phyloP scores from a whole-genome alignment of 2,888 invertebrate genomes.

The Drosophila multiciliata region DNA sequence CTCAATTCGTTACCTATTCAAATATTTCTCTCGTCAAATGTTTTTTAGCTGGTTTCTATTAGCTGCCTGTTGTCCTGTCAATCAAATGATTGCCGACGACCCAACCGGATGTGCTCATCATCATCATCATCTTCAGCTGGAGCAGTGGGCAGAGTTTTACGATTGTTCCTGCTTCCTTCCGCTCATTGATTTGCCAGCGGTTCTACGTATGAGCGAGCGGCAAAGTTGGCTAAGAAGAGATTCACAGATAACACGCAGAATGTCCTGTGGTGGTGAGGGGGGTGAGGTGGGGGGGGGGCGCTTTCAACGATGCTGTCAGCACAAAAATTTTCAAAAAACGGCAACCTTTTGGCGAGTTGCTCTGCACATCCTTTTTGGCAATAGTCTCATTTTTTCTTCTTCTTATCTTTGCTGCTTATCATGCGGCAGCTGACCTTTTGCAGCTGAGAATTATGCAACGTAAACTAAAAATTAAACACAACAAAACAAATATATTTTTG shows the following conservation, averaged over 20 bases:
- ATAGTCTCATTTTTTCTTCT: not conserved
- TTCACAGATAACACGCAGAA: constrained; percentile 34
- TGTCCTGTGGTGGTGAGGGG: not conserved
- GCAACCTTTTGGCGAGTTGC: constrained; percentile 19
- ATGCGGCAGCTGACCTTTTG: constrained; percentile 38
- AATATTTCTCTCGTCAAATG: constrained; percentile 37
- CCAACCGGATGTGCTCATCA: not conserved
- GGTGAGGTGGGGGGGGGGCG: constrained; percentile 32
- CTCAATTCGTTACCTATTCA: constrained; percentile 39
- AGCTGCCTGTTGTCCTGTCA: constrained; percentile 56
- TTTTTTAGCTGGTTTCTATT: constrained; percentile 48
- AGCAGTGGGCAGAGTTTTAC: too few species aligned
- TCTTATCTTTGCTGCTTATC: constrained; percentile 27
- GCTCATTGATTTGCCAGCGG: constrained; percentile 44
- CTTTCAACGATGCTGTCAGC: constrained; percentile 64
- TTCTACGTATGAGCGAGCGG: not conserved
- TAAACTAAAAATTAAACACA: constrained; percentile 76
- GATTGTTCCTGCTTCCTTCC: constrained; percentile 25
- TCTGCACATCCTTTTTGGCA: not conserved
- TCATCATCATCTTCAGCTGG: not conserved
- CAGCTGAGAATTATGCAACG: constrained; percentile 74
- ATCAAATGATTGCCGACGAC: constrained; percentile 65
- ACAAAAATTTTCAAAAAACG: constrained; percentile 51
- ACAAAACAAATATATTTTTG: constrained; percentile 38
- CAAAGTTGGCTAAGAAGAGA: constrained; percentile 13